These are phyloP conservation scores for Cheilosia vernalis DNA, from an alignment of 2,888 invertebrate genomes.

Conservation along the genomic window DNA sequence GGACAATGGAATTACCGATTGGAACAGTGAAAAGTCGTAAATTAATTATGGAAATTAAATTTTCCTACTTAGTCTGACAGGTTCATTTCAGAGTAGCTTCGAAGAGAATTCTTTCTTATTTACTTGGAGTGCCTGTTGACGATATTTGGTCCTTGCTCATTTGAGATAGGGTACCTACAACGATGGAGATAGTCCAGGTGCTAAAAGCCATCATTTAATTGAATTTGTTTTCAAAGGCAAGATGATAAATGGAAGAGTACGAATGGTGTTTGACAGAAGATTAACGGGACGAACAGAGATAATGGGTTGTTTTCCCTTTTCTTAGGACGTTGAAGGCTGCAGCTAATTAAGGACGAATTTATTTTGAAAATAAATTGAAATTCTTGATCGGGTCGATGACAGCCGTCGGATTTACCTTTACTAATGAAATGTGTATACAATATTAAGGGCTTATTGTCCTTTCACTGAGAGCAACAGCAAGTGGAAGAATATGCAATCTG, in stretches of 20 bases:
- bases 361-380: slow-evolving; percentile 6
- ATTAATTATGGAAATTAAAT: not conserved
- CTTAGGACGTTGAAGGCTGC: not conserved
- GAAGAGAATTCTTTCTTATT: too few species aligned
- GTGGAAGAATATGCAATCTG: too few species aligned
- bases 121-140: not conserved
- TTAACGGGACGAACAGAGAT: slow-evolving; percentile 4
- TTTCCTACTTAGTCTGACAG: not conserved
- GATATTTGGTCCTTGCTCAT: slow-evolving; percentile 9
- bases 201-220: slow-evolving; percentile 48
- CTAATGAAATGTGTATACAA: too few species aligned
- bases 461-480: too few species aligned
- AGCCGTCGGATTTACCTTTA: too few species aligned
- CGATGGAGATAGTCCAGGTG: slow-evolving; percentile 23
- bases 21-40: not conserved
- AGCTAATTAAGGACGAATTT: slow-evolving; percentile 13
- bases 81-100: too few species aligned
- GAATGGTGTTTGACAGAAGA: slow-evolving; percentile 23
- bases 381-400: not conserved
- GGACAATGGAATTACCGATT: too few species aligned
- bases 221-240: slow-evolving; percentile 22
- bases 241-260: slow-evolving; percentile 31
- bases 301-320: not conserved
- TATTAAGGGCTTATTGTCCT: too few species aligned
- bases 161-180: not conserved